phyloP scores from a whole-genome alignment of 2,797 vertebrate genomes.

The Pantherophis alleghaniensis region DNA sequence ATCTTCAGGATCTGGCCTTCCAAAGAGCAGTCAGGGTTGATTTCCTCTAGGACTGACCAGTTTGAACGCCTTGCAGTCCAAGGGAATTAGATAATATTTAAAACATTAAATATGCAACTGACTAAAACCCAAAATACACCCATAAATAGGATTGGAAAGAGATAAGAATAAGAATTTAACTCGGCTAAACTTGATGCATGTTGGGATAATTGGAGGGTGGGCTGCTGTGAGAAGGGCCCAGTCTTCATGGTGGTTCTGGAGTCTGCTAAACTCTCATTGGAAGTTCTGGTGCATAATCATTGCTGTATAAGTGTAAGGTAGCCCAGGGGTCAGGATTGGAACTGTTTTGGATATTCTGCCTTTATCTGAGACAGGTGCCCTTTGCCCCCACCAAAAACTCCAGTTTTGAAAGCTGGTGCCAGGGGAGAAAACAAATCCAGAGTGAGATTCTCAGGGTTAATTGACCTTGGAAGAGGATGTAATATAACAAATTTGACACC shows the following conservation, averaged over 20 bases:
- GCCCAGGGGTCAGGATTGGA: background rate
- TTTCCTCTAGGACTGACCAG: too few species aligned
- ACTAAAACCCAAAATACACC: too few species aligned
- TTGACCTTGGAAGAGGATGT: background rate
- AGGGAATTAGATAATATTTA: too few species aligned
- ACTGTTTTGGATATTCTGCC: background rate
- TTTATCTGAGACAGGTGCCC: background rate
- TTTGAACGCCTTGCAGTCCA: too few species aligned
- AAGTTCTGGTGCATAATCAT: background rate
- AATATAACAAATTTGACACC: background rate
- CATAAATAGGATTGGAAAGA: too few species aligned
- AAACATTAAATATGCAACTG: too few species aligned
- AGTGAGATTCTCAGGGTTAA: background rate
- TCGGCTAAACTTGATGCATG: background rate
- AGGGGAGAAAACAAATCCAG: background rate
- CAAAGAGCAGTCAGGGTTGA: too few species aligned
- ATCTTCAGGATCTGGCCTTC: too few species aligned
- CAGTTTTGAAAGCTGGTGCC: background rate
- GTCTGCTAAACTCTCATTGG: background rate
- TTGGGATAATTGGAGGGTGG: background rate
- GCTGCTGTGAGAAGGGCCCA: background rate
- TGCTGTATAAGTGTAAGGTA: background rate
- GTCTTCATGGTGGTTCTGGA: background rate
- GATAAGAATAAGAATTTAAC: background rate
- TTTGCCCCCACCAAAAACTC: too few species aligned